These are phyloP conservation scores for Drosophila arawakana DNA, from an alignment of 1,140 invertebrate species.

Conservation along the genomic window DNA sequence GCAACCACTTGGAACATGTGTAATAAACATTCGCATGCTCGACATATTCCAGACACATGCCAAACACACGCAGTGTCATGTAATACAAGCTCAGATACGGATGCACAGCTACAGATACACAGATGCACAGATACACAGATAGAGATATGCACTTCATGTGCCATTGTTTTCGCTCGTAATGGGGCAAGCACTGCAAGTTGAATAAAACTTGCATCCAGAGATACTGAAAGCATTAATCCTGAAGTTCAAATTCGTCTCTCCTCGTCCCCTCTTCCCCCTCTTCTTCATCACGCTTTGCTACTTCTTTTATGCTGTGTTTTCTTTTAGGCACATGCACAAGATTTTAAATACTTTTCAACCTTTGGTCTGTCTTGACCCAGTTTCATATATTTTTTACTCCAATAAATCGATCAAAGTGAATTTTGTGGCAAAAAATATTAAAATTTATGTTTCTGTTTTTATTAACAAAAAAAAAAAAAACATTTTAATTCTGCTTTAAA, in stretches of 20 bases:
- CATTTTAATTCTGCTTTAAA: too few relatives aligned
- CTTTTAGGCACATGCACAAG: too few relatives aligned
- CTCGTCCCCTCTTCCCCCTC: neutral
- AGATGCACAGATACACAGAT: conserved; percentile 4
- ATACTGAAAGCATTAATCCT: conserved; percentile 16
- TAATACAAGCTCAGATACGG: conserved; percentile 24
- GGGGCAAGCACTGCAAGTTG: conserved; percentile 5
- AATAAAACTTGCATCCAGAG: conserved; percentile 4
- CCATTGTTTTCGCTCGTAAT: conserved; percentile 11
- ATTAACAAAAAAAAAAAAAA: too few relatives aligned
- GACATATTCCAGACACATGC: conserved; percentile 42
- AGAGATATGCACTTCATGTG: neutral
- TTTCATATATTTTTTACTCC: too few relatives aligned
- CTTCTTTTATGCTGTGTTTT: neutral
- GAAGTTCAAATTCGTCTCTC: neutral
- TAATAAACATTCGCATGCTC: conserved; percentile 48
- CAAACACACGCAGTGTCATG: conserved; percentile 40
- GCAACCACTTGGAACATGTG: conserved; percentile 31
- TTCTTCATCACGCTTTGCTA: neutral
- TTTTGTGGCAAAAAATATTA: too few relatives aligned
- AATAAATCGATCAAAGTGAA: too few relatives aligned
- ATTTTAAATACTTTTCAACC: too few relatives aligned
- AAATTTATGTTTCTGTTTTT: too few relatives aligned
- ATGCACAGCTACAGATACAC: conserved; percentile 1
- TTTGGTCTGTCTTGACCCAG: too few relatives aligned